Percentiles rank a stretch among this genome's conserved stretches.
Evolutionary conservation across 2,888 invertebrate species (phyloP).

Genomic region (Emmelina monodactyla): DNA sequence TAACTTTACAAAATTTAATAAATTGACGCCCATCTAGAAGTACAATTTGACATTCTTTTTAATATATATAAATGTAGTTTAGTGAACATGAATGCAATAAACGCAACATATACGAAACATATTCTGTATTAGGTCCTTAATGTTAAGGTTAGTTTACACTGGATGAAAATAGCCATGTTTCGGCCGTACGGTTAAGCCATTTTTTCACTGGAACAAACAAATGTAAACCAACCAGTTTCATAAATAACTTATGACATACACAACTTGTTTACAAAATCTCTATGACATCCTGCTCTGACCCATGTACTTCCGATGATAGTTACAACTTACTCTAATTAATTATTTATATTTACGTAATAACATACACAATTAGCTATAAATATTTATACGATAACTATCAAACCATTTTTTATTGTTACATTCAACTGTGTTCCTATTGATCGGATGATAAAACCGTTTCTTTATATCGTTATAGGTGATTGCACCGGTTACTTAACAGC

Average conservation of each 20-base stretch:
- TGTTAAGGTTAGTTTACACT: background rate
- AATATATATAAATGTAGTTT: no score
- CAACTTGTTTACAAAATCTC: conserved; percentile 40
- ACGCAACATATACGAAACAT: no score
- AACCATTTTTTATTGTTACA: conserved; percentile 28
- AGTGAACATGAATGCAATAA: no score
- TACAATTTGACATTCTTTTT: conserved; percentile 55
- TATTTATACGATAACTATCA: conserved; percentile 66
- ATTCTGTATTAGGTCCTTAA: background rate
- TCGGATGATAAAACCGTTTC: conserved; percentile 15
- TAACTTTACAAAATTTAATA: conserved; percentile 25
- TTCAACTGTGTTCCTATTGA: conserved; percentile 3
- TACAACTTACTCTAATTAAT: conserved; percentile 64
- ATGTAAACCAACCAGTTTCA: conserved; percentile 28
- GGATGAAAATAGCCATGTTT: no score
- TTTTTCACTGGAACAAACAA: conserved; percentile 25
- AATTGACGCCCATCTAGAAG: conserved; percentile 55
- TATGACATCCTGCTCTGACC: conserved; percentile 18
- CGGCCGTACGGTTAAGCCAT: no score
- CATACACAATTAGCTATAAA: conserved; percentile 68
- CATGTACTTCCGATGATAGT: conserved; percentile 55
- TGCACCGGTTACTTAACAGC: conserved; percentile 44
- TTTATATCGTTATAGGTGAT: conserved; percentile 39
- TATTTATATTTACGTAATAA: conserved; percentile 66
- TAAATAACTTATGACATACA: conserved; percentile 38